These are phyloP conservation scores for Dasyornis broadbenti DNA, from an alignment of 2,113 vertebrate species.

Conservation along the genomic window DNA sequence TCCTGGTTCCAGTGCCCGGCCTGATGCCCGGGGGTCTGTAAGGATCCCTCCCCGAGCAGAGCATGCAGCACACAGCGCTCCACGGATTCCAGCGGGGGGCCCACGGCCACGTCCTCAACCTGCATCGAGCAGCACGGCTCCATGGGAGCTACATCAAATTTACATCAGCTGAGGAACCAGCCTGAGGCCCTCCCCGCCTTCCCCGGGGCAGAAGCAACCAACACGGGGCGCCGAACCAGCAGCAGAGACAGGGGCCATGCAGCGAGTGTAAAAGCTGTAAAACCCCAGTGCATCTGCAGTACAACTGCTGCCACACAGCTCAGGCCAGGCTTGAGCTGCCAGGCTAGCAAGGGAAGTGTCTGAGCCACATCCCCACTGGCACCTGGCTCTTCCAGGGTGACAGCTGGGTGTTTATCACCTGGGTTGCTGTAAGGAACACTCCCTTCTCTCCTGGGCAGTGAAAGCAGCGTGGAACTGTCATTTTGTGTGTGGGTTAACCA, in stretches of 20 bases:
- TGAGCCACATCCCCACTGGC: not conserved
- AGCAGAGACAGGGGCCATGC: not conserved
- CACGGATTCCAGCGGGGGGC: not conserved
- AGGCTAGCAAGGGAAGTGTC: not conserved
- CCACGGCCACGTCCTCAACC: not conserved
- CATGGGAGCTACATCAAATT: conserved; percentile 26
- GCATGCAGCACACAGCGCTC: not conserved
- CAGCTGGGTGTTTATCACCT: not conserved
- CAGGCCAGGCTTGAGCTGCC: not conserved
- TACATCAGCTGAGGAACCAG: not conserved
- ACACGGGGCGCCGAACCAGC: accelerated
- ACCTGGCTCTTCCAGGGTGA: not conserved
- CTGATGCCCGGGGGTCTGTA: not conserved
- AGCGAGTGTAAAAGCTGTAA: accelerated
- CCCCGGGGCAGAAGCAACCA: not conserved
- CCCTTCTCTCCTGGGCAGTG: accelerated
- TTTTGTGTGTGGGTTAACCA: not conserved
- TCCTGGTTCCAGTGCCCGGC: not conserved
- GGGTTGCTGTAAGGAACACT: not conserved
- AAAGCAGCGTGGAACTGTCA: not conserved
- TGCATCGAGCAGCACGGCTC: not conserved
- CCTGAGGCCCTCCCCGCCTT: not conserved
- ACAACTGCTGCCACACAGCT: not conserved
- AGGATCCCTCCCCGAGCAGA: not conserved
- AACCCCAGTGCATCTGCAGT: accelerated